phyloP scores from a whole-genome alignment of 2,113 vertebrate species.

The Pandion haliaetus region DNA sequence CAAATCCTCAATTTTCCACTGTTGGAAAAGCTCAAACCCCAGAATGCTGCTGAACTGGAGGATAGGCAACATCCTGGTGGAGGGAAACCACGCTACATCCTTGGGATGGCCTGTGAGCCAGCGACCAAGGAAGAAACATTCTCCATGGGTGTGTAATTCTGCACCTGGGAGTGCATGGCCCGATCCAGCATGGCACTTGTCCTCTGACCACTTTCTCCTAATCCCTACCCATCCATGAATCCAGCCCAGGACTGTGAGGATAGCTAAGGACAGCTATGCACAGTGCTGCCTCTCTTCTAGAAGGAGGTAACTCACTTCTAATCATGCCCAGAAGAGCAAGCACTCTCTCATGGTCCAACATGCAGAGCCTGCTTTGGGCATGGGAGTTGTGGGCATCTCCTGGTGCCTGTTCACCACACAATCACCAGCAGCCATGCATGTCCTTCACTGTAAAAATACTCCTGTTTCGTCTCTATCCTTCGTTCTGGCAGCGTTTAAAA shows the following conservation, averaged over 20 bases:
- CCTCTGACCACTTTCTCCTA: background rate
- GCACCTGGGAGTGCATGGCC: background rate
- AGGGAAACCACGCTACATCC: background rate
- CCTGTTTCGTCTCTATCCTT: background rate
- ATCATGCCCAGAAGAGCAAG: background rate
- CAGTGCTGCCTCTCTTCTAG: background rate
- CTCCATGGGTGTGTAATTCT: background rate
- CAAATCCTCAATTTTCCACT: background rate
- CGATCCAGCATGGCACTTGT: rapidly evolving
- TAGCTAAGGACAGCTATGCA: background rate
- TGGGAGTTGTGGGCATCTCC: background rate
- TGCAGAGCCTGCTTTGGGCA: rapidly evolving
- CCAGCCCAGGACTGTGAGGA: background rate
- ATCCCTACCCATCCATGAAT: background rate
- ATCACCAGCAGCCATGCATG: background rate
- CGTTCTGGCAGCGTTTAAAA: background rate
- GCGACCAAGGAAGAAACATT: rapidly evolving
- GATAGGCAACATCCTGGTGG: background rate
- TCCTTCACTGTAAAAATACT: background rate
- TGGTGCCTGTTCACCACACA: background rate
- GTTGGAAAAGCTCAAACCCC: background rate
- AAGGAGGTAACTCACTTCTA: background rate
- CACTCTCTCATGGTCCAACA: background rate
- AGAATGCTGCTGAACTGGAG: rapidly evolving
- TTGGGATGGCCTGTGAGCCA: rapidly evolving